A percentile compares a stretch with the other conserved stretches of the same genome.
phyloP scores from a whole-genome alignment of 2,797 vertebrate species.

The Cercopithecus hamlyni region DNA sequence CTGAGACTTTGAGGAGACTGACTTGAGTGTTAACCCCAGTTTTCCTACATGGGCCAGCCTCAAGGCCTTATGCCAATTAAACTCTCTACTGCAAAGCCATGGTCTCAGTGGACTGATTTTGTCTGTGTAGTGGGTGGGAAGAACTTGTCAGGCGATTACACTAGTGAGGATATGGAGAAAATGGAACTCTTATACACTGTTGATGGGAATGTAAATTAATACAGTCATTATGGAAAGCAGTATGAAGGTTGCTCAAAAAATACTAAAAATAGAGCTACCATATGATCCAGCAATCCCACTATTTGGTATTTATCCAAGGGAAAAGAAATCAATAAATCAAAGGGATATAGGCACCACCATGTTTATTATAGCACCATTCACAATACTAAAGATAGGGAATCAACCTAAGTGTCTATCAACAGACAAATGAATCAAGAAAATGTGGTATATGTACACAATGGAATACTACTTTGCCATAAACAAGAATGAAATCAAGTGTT shows the following conservation, averaged over 20 bases:
- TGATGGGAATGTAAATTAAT: neutral
- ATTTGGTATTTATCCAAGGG: neutral
- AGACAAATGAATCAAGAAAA: neutral
- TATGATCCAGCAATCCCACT: neutral
- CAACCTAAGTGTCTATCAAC: neutral
- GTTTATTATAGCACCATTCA: neutral
- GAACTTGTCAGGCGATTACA: no score
- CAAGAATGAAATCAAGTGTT: neutral
- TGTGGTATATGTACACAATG: neutral
- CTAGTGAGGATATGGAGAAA: neutral
- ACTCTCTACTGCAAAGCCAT: no score
- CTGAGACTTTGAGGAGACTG: no score
- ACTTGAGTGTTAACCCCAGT: no score
- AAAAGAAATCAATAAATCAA: neutral
- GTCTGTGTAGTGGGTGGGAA: no score
- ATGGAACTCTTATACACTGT: neutral
- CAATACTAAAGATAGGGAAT: neutral
- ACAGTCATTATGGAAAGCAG: neutral
- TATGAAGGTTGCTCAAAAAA: neutral
- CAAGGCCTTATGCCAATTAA: no score
- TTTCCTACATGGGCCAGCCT: no score
- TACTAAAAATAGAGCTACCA: neutral
- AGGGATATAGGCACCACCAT: neutral
- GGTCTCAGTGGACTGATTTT: no score
- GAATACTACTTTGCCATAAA: neutral